phyloP scores from a whole-genome alignment of 2,113 vertebrate species.

The Rafetus swinhoei region DNA sequence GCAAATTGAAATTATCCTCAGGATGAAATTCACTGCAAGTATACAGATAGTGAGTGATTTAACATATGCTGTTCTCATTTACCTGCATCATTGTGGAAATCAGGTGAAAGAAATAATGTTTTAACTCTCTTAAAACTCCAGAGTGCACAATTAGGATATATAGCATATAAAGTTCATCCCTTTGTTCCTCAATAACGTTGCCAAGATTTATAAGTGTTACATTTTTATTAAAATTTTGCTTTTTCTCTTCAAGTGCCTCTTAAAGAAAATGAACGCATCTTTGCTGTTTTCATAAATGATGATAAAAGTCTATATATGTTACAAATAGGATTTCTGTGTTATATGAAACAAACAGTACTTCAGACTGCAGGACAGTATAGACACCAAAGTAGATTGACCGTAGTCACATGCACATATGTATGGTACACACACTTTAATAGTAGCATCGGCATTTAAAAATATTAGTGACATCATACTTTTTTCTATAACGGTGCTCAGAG shows the following conservation, averaged over 20 bases:
- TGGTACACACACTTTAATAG: conserved; percentile 36
- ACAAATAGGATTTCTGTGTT: neutral
- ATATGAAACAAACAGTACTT: conserved; percentile 43
- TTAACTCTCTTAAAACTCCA: conserved; percentile 11
- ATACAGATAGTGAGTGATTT: neutral
- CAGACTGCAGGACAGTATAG: conserved; percentile 71
- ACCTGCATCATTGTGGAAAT: conserved; percentile 3
- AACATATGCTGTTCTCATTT: neutral
- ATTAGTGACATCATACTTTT: conserved; percentile 47
- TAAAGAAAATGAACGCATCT: conserved; percentile 41
- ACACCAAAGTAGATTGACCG: conserved; percentile 43
- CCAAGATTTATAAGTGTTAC: neutral
- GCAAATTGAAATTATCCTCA: conserved; percentile 27
- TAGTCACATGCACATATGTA: conserved; percentile 7
- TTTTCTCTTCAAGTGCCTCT: conserved; percentile 31
- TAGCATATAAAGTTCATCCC: neutral
- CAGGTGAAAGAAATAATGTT: neutral
- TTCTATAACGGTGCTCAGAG: conserved; percentile 74
- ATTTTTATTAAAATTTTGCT: conserved; percentile 1
- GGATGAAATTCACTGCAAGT: conserved; percentile 25
- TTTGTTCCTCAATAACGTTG: neutral
- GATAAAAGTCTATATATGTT: neutral
- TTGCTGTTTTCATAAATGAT: neutral
- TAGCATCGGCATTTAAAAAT: conserved; percentile 54
- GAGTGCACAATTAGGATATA: neutral